Conservation (phyloP, 2,888 invertebrate genomes). For the Agrochola lychnidis region DNA sequence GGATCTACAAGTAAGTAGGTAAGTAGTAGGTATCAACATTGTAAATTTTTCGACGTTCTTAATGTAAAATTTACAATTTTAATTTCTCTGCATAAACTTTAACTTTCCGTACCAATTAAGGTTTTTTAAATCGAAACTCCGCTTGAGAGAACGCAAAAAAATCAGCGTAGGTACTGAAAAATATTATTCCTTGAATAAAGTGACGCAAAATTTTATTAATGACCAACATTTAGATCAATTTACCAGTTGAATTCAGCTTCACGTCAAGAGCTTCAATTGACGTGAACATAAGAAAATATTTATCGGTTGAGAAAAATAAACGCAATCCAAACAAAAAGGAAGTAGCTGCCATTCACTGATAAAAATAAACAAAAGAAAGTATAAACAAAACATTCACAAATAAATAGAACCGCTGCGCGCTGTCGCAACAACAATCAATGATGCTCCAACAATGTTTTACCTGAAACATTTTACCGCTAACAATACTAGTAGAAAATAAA, state of each 20-base stretch:
- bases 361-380: slow-evolving; percentile 35
- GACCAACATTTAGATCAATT: slow-evolving; percentile 30
- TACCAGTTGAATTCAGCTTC: slow-evolving; percentile 19
- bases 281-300: slow-evolving; percentile 5
- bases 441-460: slow-evolving; percentile 32
- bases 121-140: slow-evolving; percentile 18
- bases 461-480: slow-evolving; percentile 39
- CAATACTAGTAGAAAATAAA: slow-evolving; percentile 44
- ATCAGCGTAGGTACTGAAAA: slow-evolving; percentile 5
- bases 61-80: slow-evolving; percentile 6
- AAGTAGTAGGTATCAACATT: not conserved
- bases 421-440: slow-evolving; percentile 43
- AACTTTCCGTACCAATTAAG: slow-evolving; percentile 13
- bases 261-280: slow-evolving; percentile 18
- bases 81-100: slow-evolving; percentile 10
- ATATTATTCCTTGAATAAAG: slow-evolving; percentile 19
- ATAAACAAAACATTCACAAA: slow-evolving; percentile 33
- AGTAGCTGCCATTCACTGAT: slow-evolving; percentile 17
- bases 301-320: not conserved
- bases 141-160: slow-evolving; percentile 20
- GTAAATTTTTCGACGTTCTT: not conserved
- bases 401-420: slow-evolving; percentile 10
- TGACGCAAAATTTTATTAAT: slow-evolving; percentile 22
- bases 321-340: slow-evolving; percentile 1
- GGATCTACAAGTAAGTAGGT: not conserved